These are phyloP conservation scores for Xestia c-nigrum DNA, from an alignment of 2,888 invertebrate species.

Conservation along the genomic window DNA sequence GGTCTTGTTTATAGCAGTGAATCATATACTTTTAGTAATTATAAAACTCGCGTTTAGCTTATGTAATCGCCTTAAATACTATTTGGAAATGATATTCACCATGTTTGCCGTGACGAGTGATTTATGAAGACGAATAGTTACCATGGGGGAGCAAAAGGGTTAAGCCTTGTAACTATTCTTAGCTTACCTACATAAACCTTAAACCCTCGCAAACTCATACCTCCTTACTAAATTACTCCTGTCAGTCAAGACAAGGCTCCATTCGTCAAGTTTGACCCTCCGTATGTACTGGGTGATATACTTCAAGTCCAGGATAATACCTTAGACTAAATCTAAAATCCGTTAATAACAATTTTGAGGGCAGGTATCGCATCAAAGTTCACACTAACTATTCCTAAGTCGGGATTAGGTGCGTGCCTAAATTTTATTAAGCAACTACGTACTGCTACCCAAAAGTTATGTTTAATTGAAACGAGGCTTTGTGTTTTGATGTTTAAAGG, in stretches of 20 bases:
- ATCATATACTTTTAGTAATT: too few species aligned
- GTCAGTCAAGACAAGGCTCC: slow-evolving; percentile 27
- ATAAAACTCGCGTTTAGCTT: too few species aligned
- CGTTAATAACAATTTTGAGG: slow-evolving; percentile 53
- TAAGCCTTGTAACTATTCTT: not conserved
- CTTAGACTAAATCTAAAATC: slow-evolving; percentile 37
- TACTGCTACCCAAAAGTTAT: slow-evolving; percentile 79
- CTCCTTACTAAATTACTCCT: slow-evolving; percentile 38
- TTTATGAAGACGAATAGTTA: slow-evolving; percentile 9
- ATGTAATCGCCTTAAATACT: too few species aligned
- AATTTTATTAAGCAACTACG: slow-evolving; percentile 79
- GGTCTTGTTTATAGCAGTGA: too few species aligned
- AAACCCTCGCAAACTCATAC: slow-evolving; percentile 22
- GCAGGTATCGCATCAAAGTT: slow-evolving; percentile 45
- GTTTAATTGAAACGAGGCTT: slow-evolving; percentile 76
- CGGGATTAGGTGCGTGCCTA: slow-evolving; percentile 69
- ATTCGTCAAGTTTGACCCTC: slow-evolving; percentile 39
- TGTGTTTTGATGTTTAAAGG: slow-evolving; percentile 68
- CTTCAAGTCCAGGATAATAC: slow-evolving; percentile 11
- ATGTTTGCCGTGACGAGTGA: not conserved
- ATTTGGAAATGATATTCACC: not conserved
- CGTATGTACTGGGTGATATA: not conserved
- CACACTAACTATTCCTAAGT: slow-evolving; percentile 71
- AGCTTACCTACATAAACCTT: slow-evolving; percentile 6
- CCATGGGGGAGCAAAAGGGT: slow-evolving; percentile 1